Conservation (phyloP, 2,888 invertebrate species). For the Antheraea yamamai region DNA sequence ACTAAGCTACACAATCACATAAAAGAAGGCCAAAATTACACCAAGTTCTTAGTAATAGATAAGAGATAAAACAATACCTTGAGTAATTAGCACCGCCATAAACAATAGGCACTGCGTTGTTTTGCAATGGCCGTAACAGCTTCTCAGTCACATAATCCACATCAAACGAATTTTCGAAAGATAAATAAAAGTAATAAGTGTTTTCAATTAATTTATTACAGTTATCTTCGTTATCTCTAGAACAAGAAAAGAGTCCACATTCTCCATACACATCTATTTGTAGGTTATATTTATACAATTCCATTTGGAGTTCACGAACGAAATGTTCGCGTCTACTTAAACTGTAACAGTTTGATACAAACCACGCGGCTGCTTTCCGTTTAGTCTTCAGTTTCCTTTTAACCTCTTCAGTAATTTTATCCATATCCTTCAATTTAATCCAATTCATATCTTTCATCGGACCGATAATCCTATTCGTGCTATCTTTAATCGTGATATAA, state of each 20-base stretch:
- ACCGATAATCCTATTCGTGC: constrained; percentile 48
- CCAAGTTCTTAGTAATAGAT: neutral
- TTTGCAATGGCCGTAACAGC: constrained; percentile 49
- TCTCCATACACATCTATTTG: constrained; percentile 38
- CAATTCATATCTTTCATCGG: constrained; percentile 59
- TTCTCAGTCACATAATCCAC: constrained; percentile 64
- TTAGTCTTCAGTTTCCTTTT: constrained; percentile 41
- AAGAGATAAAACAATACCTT: constrained; percentile 36
- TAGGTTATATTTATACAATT: constrained; percentile 30
- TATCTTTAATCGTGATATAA: constrained; percentile 57
- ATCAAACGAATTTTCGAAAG: constrained; percentile 62
- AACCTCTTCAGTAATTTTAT: constrained; percentile 44
- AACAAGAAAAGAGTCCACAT: constrained; percentile 36
- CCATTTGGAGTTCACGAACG: constrained; percentile 26
- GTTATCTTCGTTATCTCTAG: constrained; percentile 34
- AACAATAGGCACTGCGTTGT: constrained; percentile 85
- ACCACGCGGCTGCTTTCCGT: constrained; percentile 49
- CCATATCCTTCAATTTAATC: constrained; percentile 49
- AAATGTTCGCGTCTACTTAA: constrained; percentile 32
- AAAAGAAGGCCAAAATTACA: neutral
- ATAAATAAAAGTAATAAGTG: constrained; percentile 57
- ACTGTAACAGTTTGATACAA: constrained; percentile 42
- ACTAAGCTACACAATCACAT: neutral
- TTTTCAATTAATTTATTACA: constrained; percentile 46
- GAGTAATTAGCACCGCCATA: constrained; percentile 81